Evolutionary conservation across 30 jellyfish, hydroid and myxozoan species (phyloP).

Genomic region (Mastigias papua): DNA sequence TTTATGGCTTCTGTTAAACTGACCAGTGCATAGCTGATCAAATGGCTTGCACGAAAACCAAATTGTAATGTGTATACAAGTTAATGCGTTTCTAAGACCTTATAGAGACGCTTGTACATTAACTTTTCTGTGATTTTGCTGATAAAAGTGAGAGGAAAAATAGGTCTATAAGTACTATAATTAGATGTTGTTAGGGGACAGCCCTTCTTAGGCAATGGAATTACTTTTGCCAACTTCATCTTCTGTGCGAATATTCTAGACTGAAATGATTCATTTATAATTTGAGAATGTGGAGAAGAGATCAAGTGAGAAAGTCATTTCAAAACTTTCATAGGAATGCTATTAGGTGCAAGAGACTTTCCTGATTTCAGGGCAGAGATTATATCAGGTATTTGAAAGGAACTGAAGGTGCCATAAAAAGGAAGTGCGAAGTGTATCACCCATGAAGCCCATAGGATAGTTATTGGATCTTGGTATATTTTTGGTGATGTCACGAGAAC

Average conservation of each 20-base stretch:
- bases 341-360: slow-evolving; percentile 76
- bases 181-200: slow-evolving; percentile 58
- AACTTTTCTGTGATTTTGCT: slow-evolving; percentile 68
- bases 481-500: slow-evolving; percentile 61
- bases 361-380: slow-evolving; percentile 69
- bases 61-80: slow-evolving; percentile 54
- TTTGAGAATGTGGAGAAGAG: slow-evolving; percentile 71
- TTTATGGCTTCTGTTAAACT: slow-evolving; percentile 66
- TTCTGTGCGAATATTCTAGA: slow-evolving; percentile 61
- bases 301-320: slow-evolving; percentile 41
- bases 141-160: slow-evolving; percentile 70
- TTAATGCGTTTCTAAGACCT: slow-evolving; percentile 38
- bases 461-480: slow-evolving; percentile 44
- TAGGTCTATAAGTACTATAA: slow-evolving; percentile 79
- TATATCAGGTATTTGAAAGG: slow-evolving; percentile 64
- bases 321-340: slow-evolving; percentile 74
- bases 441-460: slow-evolving; percentile 49
- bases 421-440: slow-evolving; percentile 48
- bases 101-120: slow-evolving; percentile 55
- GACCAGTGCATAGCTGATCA: slow-evolving; percentile 74
- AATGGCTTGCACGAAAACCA: slow-evolving; percentile 72
- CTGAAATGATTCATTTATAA: slow-evolving; percentile 69
- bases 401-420: slow-evolving; percentile 64
- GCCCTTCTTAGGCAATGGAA: slow-evolving; percentile 69
- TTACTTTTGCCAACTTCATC: slow-evolving; percentile 72